These are phyloP conservation scores for Cryptoprocta ferox DNA, from an alignment of 2,797 vertebrate species.

Conservation along the genomic window DNA sequence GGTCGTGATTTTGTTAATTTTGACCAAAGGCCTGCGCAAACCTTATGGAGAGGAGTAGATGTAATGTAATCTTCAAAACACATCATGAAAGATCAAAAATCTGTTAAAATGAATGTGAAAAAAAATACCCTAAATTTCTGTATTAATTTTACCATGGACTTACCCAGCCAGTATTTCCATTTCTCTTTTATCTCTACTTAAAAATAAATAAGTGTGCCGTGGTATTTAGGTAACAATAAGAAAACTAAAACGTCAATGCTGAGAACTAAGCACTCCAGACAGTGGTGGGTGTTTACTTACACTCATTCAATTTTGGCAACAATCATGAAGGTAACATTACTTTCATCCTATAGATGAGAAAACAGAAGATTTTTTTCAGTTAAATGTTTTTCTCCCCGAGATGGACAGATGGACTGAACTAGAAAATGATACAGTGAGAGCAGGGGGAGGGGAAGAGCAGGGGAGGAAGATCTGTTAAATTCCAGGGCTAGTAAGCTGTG, in stretches of 20 bases:
- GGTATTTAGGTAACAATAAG: not conserved
- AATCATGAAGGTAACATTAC: not conserved
- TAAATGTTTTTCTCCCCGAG: not conserved
- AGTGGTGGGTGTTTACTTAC: not conserved
- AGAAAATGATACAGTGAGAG: not conserved
- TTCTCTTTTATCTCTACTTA: constrained; percentile 4
- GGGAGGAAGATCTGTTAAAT: not conserved
- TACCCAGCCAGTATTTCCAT: not conserved
- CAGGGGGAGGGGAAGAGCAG: not conserved
- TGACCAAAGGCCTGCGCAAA: constrained; percentile 22
- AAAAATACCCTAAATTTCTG: not conserved
- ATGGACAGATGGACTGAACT: not conserved
- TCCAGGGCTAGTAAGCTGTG: not conserved
- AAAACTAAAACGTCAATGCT: constrained; percentile 2
- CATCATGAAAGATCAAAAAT: constrained; percentile 40
- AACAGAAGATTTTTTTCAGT: not conserved
- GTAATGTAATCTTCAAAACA: constrained; percentile 28
- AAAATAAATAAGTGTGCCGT: constrained; percentile 22
- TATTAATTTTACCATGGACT: constrained; percentile 43
- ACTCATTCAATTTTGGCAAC: not conserved
- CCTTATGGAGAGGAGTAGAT: not conserved
- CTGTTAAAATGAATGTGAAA: constrained; percentile 28
- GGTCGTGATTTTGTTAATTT: constrained; percentile 18
- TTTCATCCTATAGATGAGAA: not conserved
- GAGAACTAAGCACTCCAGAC: not conserved